phyloP scores from a whole-genome alignment of 2,888 invertebrate species.

The Lagria hirta region DNA sequence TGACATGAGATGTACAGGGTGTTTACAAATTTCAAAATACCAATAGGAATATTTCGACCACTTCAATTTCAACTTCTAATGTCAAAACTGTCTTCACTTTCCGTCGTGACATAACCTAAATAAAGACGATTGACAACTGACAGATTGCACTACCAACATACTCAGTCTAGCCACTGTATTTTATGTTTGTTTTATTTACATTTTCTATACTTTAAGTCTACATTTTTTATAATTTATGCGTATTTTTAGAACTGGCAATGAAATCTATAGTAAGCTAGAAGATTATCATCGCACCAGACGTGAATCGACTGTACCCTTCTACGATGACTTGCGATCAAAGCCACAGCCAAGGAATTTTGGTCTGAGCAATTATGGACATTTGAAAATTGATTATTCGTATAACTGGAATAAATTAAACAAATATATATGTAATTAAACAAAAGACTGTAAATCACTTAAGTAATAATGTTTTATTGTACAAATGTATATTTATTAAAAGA shows the following conservation, averaged over 20 bases:
- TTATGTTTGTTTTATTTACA: too few species aligned
- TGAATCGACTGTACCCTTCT: constrained; percentile 45
- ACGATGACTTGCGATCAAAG: constrained; percentile 54
- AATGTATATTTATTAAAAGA: too few species aligned
- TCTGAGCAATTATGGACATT: constrained; percentile 74
- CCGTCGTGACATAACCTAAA: too few species aligned
- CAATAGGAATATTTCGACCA: too few species aligned
- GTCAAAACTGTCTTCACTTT: too few species aligned
- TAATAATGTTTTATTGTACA: neutral
- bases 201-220: neutral
- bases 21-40: too few species aligned
- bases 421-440: constrained; percentile 57
- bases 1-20: too few species aligned
- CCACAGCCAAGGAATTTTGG: constrained; percentile 66
- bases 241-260: constrained; percentile 30
- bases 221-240: neutral
- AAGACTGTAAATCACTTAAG: constrained; percentile 11
- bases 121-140: too few species aligned
- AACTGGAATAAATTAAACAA: constrained; percentile 81
- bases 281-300: constrained; percentile 36
- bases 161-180: too few species aligned
- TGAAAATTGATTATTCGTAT: constrained; percentile 80
- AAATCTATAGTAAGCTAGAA: constrained; percentile 42
- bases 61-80: too few species aligned
- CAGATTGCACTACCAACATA: too few species aligned